Evolutionary conservation across 2,113 vertebrate genomes (phyloP), one percentile per base, ranked within the genome.

Genomic region (Equus przewalskii): DNA sequence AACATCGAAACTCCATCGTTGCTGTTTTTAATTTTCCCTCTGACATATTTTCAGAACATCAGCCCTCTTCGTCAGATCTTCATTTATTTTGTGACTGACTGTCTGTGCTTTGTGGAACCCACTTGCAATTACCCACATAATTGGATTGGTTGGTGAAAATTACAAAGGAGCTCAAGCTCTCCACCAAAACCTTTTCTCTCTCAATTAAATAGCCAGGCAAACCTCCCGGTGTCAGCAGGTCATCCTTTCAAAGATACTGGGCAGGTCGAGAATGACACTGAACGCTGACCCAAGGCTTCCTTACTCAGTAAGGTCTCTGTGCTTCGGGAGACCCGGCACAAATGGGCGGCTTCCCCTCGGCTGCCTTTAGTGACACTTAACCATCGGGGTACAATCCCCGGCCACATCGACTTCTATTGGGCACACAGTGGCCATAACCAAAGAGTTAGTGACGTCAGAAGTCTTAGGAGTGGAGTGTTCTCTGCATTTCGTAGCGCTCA

Each of bases 1-100:
- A 44, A 21, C 44, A 0, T 0, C 16, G 51, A 70, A 0, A 0
- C 0, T 1, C 41, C 1, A 1, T 10, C 2, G 78, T n/a, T 49
- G 9, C 24, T 44, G 82, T 58, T 75, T 84, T 65, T 0, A 5
- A 30, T 13, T 78, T 18, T 2, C 51, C 11, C 67, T 46, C 51
- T 49, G 21, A 28, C 6, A 79, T 67, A 56, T 19, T 58, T 54
- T 78, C 54, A 14, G 7, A 56, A 8, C 69, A 84, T 54, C 69
- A 41, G 10, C 7, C 11, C 56, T 22, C 51, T 62, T 21, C 12
- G 51, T 7, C 46, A 87, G 46, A 3, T 30, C 75, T n/a, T 41
- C 67, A n/a, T 67, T 97, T 28, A 60, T 93, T 72, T 51, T n/a
- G 69, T 26, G 87, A 14, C 15, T 7, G 41, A 75, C 8, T 7